Percentiles rank a stretch among this genome's conserved stretches.
Evolutionary conservation across 2,797 vertebrate species (phyloP).

Genomic region (Graptemys geographica): DNA sequence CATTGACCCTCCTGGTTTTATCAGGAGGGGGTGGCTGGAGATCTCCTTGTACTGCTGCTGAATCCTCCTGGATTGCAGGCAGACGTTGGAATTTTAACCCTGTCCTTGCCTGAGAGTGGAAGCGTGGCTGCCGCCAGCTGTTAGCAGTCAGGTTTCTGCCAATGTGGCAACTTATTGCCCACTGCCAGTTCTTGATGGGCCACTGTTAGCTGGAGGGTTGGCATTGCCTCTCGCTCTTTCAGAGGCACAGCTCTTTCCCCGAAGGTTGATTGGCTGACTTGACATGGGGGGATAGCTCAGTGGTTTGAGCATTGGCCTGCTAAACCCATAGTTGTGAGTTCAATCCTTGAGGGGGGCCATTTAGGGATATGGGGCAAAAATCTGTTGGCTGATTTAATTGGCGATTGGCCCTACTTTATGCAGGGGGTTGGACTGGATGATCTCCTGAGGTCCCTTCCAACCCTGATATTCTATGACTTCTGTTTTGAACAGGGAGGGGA

Average conservation of each 20-base stretch:
- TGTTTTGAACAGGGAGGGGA: too few relatives aligned
- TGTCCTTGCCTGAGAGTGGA: neutral
- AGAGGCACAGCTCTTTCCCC: neutral
- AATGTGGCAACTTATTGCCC: neutral
- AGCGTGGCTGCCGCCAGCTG: accelerated
- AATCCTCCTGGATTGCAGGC: neutral
- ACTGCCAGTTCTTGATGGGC: neutral
- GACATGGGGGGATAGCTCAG: too few relatives aligned
- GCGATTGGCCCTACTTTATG: too few relatives aligned
- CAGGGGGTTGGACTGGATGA: too few relatives aligned
- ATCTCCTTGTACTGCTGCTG: neutral
- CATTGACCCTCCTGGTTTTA: neutral
- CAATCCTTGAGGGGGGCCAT: too few relatives aligned
- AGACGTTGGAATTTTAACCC: neutral
- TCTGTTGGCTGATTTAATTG: too few relatives aligned
- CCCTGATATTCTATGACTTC: too few relatives aligned
- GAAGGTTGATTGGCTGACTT: neutral
- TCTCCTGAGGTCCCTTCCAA: too few relatives aligned
- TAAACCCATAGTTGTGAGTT: too few relatives aligned
- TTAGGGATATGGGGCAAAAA: too few relatives aligned
- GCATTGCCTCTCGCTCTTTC: neutral
- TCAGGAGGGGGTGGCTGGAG: neutral
- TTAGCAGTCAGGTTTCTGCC: neutral
- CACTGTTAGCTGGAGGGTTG: neutral
- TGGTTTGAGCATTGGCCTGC: too few relatives aligned